These are phyloP conservation scores for Metellina segmentata DNA, from an alignment of 2,888 invertebrate species.

Conservation along the genomic window DNA sequence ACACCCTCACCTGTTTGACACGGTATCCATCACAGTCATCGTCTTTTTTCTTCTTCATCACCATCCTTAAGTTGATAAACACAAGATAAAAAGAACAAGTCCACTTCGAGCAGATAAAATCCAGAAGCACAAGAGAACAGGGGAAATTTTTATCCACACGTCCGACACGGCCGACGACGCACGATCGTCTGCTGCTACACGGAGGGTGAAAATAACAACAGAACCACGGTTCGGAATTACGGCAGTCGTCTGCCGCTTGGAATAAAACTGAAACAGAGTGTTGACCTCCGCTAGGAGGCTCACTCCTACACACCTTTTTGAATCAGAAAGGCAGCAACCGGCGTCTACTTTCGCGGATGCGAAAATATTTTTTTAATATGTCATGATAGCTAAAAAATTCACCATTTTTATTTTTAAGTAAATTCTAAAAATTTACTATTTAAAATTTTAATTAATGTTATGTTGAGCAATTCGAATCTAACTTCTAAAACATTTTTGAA, in stretches of 20 bases:
- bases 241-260: constrained; percentile 15
- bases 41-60: constrained; percentile 65
- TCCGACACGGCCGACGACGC: constrained; percentile 50
- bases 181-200: constrained; percentile 19
- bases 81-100: constrained; percentile 8
- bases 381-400: no score
- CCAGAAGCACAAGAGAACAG: constrained; percentile 2
- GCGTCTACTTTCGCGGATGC: background rate
- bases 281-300: constrained; percentile 67
- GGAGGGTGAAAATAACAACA: background rate
- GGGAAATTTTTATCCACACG: background rate
- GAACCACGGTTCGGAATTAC: no score
- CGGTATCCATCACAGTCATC: constrained; percentile 70
- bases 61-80: background rate
- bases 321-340: background rate
- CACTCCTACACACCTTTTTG: constrained; percentile 54
- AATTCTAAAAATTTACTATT: no score
- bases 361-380: no score
- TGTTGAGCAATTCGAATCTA: no score
- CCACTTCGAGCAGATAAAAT: background rate
- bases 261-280: constrained; percentile 36
- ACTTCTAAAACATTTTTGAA: no score
- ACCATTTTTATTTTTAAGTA: no score
- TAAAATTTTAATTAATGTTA: no score
- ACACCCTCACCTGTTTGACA: constrained; percentile 59